A percentile compares a stretch with the other conserved stretches of the same genome.
Evolutionary conservation across 2,797 vertebrate genomes (phyloP).

Genomic region (Leucoraja ocellata): DNA sequence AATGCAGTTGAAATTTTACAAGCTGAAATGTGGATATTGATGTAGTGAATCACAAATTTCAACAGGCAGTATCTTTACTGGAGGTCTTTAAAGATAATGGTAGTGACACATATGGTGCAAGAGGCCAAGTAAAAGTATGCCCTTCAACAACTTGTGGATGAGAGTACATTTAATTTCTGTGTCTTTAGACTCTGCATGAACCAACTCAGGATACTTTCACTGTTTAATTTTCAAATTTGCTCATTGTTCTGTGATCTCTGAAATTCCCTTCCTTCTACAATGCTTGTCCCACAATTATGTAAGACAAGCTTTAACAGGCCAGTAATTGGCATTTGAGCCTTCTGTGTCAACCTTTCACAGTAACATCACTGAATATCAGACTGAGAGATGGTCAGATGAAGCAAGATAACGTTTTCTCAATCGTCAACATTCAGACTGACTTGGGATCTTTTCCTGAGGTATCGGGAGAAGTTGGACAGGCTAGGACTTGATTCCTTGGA

Average conservation of each 20-base stretch:
- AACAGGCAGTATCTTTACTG: constrained; percentile 4
- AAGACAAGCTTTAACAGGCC: background rate
- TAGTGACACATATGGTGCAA: background rate
- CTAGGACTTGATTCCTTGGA: no score
- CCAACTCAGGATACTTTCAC: background rate
- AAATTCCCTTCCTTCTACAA: no score
- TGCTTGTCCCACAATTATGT: background rate
- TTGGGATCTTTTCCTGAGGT: background rate
- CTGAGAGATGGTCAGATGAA: background rate
- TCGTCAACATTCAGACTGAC: background rate
- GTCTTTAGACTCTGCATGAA: background rate
- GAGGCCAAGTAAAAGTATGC: background rate
- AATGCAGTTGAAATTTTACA: background rate
- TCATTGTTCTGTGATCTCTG: background rate
- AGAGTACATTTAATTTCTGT: background rate
- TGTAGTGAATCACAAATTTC: background rate
- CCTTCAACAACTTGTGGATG: background rate
- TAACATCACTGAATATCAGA: background rate
- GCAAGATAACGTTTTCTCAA: background rate
- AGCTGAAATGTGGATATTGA: background rate
- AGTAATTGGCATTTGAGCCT: background rate
- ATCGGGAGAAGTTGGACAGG: no score
- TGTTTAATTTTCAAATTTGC: background rate
- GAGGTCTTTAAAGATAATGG: background rate
- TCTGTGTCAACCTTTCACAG: background rate